Evolutionary conservation across 2,797 vertebrate genomes (phyloP).

Genomic region (Phoebastria nigripes): DNA sequence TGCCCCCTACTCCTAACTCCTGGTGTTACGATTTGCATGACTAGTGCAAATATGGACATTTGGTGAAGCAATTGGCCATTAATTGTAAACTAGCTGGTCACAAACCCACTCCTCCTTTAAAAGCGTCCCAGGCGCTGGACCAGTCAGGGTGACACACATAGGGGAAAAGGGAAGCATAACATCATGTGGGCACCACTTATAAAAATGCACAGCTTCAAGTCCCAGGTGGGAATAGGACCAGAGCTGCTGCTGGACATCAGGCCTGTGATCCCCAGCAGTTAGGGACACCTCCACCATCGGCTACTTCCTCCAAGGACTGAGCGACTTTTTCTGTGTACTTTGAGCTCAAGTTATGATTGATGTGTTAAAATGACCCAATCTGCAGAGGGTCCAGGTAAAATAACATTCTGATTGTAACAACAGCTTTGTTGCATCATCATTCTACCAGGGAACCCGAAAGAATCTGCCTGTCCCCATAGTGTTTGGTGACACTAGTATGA

Average conservation of each 20-base stretch:
- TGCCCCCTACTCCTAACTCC: neutral
- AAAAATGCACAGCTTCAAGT: neutral
- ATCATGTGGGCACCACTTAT: neutral
- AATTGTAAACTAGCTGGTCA: neutral
- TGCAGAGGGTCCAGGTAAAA: neutral
- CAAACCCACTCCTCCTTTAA: neutral
- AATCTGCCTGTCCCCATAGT: neutral
- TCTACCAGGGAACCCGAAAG: neutral
- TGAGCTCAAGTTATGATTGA: neutral
- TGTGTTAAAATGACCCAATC: neutral
- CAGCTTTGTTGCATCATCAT: neutral
- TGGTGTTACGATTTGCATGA: neutral
- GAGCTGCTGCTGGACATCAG: neutral
- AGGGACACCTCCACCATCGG: neutral
- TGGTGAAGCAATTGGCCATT: neutral
- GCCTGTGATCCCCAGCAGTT: neutral
- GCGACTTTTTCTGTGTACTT: neutral
- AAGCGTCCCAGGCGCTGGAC: fast-evolving
- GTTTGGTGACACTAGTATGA: neutral
- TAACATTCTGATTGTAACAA: neutral
- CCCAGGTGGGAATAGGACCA: neutral
- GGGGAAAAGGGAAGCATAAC: neutral
- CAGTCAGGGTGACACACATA: neutral
- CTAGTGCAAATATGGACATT: neutral
- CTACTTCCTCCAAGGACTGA: neutral